Percentiles rank a stretch among this genome's conserved stretches.
phyloP scores from a whole-genome alignment of 2,113 vertebrate genomes.

The Alces alces region DNA sequence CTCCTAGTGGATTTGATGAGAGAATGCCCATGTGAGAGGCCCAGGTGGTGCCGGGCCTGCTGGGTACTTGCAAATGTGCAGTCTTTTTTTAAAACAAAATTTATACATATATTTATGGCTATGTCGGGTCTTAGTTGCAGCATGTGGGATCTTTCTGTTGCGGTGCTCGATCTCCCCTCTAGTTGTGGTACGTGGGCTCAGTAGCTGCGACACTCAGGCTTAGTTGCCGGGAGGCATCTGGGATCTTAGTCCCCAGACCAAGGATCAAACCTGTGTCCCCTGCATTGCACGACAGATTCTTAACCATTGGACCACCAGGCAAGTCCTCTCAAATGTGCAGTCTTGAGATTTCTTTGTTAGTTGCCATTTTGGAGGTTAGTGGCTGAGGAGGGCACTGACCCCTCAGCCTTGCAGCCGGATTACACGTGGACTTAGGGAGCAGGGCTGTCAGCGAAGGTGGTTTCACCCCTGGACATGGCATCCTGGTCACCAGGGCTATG shows the following conservation, averaged over 20 bases:
- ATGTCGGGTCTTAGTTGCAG: neutral
- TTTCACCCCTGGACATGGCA: neutral
- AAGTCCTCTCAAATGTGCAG: neutral
- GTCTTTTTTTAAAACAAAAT: neutral
- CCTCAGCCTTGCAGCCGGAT: neutral
- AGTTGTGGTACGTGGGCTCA: neutral
- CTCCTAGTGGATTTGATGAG: neutral
- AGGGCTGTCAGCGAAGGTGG: neutral
- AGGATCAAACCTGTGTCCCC: neutral
- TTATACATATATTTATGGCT: neutral
- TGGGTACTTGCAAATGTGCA: neutral
- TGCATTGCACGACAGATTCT: neutral
- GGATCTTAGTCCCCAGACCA: neutral
- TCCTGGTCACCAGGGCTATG: neutral
- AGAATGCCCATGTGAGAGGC: neutral
- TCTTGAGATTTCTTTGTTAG: neutral
- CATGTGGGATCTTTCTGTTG: neutral
- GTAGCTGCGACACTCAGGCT: neutral
- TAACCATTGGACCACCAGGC: neutral
- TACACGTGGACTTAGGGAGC: neutral
- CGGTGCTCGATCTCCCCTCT: neutral
- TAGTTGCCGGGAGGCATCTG: neutral
- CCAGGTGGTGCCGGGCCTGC: accelerated
- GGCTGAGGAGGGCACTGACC: neutral
- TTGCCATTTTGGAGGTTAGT: neutral